Evolutionary conservation across 2,797 vertebrate species (phyloP).

Genomic region (Pseudochaenichthys georgianus): DNA sequence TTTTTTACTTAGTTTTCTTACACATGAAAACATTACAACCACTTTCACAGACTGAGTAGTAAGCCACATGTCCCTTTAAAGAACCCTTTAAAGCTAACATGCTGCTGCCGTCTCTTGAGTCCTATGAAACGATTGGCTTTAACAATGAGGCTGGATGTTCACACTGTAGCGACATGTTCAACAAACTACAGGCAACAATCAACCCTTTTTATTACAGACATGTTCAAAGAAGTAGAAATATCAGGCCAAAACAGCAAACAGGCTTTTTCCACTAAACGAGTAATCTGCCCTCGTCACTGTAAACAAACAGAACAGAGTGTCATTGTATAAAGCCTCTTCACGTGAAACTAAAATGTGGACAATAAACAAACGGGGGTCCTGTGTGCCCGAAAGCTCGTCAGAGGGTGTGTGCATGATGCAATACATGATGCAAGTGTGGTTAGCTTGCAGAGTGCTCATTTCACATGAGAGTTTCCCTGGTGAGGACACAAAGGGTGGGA

Average conservation of each 20-base stretch:
- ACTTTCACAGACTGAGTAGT: neutral
- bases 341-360: slow-evolving; percentile 40
- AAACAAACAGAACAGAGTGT: slow-evolving; percentile 24
- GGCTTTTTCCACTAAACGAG: neutral
- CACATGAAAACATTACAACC: neutral
- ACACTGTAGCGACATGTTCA: neutral
- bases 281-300: neutral
- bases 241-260: neutral
- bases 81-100: neutral
- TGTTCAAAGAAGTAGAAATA: neutral
- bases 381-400: slow-evolving; percentile 44
- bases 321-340: slow-evolving; percentile 27
- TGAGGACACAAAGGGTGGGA: slow-evolving; percentile 47
- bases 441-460: slow-evolving; percentile 31
- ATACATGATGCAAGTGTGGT: slow-evolving; percentile 60
- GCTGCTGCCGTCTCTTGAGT: slow-evolving; percentile 26
- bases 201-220: neutral
- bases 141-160: slow-evolving; percentile 24
- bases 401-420: slow-evolving; percentile 53
- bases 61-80: neutral
- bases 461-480: slow-evolving; percentile 36
- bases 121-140: slow-evolving; percentile 21
- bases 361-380: slow-evolving; percentile 52
- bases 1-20: neutral
- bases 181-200: neutral